Evolutionary conservation across 2,797 vertebrate genomes (phyloP), one percentile per base, ranked within the genome.

Genomic region (Catamblyrhynchus diadema): DNA sequence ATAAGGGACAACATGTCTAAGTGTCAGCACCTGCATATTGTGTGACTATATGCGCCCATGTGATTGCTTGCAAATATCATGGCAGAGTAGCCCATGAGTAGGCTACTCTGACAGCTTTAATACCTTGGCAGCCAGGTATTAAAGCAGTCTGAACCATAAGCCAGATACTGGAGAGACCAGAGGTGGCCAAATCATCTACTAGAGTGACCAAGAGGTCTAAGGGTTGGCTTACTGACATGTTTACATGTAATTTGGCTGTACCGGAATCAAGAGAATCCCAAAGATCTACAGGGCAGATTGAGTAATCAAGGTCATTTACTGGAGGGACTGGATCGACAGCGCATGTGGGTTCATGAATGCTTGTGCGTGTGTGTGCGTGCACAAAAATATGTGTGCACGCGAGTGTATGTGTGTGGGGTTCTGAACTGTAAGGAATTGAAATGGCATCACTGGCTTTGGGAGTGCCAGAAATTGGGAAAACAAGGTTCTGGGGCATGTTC

Each of bases 281-380:
- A 18, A 11, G 5, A 37, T 75, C 20, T 45, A 8, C 2, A 5
- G 3, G 10, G 2, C 13, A 65, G 44, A 32, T 2, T 27, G 39
- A 67, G 4, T 10, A 10, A 27, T 64, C 54, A 60, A 77, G 7
- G n/a, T 11, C 5, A 27, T 37, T 85, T 71, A 24, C 18, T n/a
- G 23, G 7, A 51, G 4, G 14, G 4, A 51, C 56, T 27, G 12
- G 7, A 64, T 48, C 21, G 51, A 15, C 21, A 28, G 4, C 10
- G 6, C 45, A 4, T 57, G 19, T 28, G 7, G 0, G 2, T 13
- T 64, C 9, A 39, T 1, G 6, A 25, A 10, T 21, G 30, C 8
- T 12, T 13, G 30, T 14, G 1, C 30, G 2, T 2, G 4, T 21
- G 32, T 21, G 6, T 32, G 30, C 6, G 13, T 4, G 16, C 13